phyloP scores from a whole-genome alignment of 2,797 vertebrate genomes.

The Tiaroga cobitis region DNA sequence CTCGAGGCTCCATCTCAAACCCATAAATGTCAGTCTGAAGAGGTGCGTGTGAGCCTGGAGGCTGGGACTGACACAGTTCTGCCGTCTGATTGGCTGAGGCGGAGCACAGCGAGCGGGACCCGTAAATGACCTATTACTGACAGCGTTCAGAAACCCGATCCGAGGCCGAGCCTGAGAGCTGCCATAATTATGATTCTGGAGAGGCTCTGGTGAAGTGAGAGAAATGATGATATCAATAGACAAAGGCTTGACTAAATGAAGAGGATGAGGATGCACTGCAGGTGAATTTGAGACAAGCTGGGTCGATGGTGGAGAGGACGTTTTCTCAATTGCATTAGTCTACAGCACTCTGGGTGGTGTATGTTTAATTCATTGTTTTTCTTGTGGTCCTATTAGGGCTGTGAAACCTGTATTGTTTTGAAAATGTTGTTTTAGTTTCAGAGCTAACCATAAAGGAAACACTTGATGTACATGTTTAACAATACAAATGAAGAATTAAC shows the following conservation, averaged over 20 bases:
- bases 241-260: constrained; percentile 48
- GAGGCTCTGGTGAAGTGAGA: constrained; percentile 49
- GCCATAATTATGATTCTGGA: constrained; percentile 54
- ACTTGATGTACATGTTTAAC: background rate
- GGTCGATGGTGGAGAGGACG: constrained; percentile 12
- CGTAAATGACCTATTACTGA: constrained; percentile 46
- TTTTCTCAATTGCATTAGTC: constrained; percentile 17
- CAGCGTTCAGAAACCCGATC: constrained; percentile 20
- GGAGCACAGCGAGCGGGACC: background rate
- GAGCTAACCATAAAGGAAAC: background rate
- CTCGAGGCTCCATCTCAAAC: constrained; percentile 43
- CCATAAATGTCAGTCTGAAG: constrained; percentile 49
- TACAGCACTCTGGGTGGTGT: background rate
- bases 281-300: constrained; percentile 42
- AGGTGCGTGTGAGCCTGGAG: constrained; percentile 44
- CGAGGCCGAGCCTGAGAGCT: constrained; percentile 36
- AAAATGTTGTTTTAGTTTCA: background rate
- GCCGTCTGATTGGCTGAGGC: constrained; percentile 38
- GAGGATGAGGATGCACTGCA: constrained; percentile 47
- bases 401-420: background rate
- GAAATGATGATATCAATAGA: constrained; percentile 53
- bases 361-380: constrained; percentile 10
- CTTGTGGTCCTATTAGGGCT: background rate
- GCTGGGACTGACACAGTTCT: background rate
- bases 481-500: background rate